A percentile compares a stretch with the other conserved stretches of the same genome.
Evolutionary conservation across 2,888 invertebrate genomes (phyloP).

Genomic region (Ischnus inquisitorius): DNA sequence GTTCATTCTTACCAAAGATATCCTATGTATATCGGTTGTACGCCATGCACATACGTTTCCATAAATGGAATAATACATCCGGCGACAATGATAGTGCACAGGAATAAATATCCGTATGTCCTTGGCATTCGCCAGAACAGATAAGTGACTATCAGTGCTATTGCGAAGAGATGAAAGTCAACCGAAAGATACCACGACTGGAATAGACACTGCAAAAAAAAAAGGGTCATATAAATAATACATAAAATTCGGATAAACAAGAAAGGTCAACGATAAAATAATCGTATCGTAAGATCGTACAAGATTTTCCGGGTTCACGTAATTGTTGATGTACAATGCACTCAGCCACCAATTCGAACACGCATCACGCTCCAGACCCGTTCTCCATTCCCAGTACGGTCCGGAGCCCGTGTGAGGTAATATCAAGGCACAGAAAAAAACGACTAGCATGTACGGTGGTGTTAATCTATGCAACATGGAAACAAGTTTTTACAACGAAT

Average conservation of each 20-base stretch:
- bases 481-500: background rate
- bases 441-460: slow-evolving; percentile 76
- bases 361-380: slow-evolving; percentile 73
- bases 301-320: slow-evolving; percentile 71
- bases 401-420: slow-evolving; percentile 78
- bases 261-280: background rate
- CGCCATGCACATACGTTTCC: slow-evolving; percentile 73
- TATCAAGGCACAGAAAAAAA: slow-evolving; percentile 76
- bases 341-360: slow-evolving; percentile 80
- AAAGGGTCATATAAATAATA: background rate
- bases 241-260: background rate
- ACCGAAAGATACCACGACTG: slow-evolving; percentile 78
- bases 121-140: slow-evolving; percentile 75
- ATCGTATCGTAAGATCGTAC: slow-evolving; percentile 63
- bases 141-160: slow-evolving; percentile 72
- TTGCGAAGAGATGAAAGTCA: slow-evolving; percentile 76
- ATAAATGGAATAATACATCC: slow-evolving; percentile 74
- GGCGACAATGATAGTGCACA: slow-evolving; percentile 70
- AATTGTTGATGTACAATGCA: slow-evolving; percentile 80
- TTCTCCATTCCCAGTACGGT: slow-evolving; percentile 77
- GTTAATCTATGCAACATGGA: slow-evolving; percentile 73
- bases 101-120: slow-evolving; percentile 75
- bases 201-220: slow-evolving; percentile 76
- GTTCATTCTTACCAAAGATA: slow-evolving; percentile 75
- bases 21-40: slow-evolving; percentile 73